Percentiles rank a stretch among this genome's conserved stretches.
Evolutionary conservation across 1,140 invertebrate species (phyloP).

Genomic region (Branchinecta lindahli): DNA sequence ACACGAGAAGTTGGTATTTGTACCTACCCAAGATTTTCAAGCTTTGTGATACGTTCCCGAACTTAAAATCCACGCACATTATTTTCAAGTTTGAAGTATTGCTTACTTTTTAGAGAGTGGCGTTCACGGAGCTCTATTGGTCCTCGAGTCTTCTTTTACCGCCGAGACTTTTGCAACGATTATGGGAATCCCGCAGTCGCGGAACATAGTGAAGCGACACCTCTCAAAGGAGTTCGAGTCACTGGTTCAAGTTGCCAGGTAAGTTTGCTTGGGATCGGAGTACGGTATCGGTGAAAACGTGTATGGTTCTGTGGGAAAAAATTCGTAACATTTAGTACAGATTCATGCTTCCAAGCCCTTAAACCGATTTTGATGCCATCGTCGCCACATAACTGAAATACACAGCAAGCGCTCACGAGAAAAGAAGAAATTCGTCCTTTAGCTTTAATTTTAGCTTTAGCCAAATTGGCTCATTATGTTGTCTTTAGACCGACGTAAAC

Average conservation of each 20-base stretch:
- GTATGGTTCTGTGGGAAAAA: background rate
- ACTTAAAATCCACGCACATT: background rate
- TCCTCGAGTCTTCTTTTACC: constrained; percentile 71
- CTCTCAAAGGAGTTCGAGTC: constrained; percentile 74
- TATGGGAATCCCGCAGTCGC: constrained; percentile 75
- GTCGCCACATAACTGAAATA: too few species aligned
- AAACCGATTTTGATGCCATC: background rate
- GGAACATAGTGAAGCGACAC: constrained; percentile 81
- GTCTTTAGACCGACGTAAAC: too few species aligned
- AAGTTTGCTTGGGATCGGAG: constrained; percentile 29
- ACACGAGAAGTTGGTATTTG: background rate
- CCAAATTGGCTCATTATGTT: too few species aligned
- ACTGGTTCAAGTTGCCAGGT: constrained; percentile 79
- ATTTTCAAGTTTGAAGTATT: constrained; percentile 6
- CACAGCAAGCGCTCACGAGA: too few species aligned
- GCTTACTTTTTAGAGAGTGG: constrained; percentile 53
- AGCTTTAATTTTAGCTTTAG: too few species aligned
- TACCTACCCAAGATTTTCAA: too few species aligned
- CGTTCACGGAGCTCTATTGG: constrained; percentile 79
- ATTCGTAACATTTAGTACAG: background rate
- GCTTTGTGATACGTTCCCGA: too few species aligned
- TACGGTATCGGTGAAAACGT: background rate
- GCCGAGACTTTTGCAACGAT: constrained; percentile 86
- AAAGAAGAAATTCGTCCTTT: too few species aligned
- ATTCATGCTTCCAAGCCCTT: background rate